A percentile compares a stretch with the other conserved stretches of the same genome.
Conservation (phyloP, 1,140 invertebrate species). For the Diuraphis noxia region DNA sequence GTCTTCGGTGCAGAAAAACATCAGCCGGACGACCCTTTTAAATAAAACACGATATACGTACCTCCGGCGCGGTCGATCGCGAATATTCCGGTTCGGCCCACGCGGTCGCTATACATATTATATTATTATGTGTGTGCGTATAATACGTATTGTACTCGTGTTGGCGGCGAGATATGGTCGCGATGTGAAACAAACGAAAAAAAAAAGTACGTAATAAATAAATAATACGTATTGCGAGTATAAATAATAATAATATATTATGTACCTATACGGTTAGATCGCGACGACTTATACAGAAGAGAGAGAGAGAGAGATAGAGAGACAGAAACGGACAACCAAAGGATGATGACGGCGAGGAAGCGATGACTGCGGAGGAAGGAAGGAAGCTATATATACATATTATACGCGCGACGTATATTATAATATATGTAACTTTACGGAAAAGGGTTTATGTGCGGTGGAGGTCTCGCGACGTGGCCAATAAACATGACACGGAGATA, state of each 20-base stretch:
- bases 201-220: not conserved
- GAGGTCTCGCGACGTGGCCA: constrained; percentile 32
- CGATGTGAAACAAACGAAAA: not conserved
- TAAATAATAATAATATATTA: constrained; percentile 13
- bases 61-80: constrained; percentile 16
- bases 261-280: not conserved
- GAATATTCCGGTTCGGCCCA: constrained; percentile 32
- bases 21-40: constrained; percentile 34
- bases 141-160: not conserved
- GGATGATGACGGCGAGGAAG: not conserved
- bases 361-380: not conserved
- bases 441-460: constrained; percentile 36
- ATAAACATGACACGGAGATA: constrained; percentile 50
- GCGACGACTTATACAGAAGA: not conserved
- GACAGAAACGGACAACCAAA: not conserved
- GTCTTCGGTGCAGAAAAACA: not conserved
- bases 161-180: not conserved
- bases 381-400: not conserved
- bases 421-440: not conserved
- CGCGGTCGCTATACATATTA: not conserved
- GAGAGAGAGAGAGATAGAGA: not conserved
- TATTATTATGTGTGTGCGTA: not conserved
- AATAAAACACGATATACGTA: constrained; percentile 32
- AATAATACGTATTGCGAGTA: constrained; percentile 6
- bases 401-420: not conserved